A percentile compares a stretch with the other conserved stretches of the same genome.
Evolutionary conservation across 2,797 vertebrate species (phyloP).

Genomic region (Poeciliopsis turneri): DNA sequence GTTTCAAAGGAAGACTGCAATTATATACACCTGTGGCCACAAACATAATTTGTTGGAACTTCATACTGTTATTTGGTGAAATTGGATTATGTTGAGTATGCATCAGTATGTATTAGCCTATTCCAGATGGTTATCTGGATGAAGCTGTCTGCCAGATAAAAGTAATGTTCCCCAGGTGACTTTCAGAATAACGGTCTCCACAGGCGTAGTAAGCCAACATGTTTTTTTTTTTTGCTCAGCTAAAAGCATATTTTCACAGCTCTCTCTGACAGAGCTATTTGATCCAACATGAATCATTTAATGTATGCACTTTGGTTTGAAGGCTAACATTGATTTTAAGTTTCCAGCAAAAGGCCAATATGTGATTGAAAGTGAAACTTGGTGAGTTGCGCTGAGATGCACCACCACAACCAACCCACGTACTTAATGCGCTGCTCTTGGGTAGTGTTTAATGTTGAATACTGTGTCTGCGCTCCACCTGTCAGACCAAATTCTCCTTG

Average conservation of each 20-base stretch:
- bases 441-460: constrained; percentile 64
- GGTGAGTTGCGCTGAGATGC: constrained; percentile 54
- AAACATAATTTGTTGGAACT: constrained; percentile 21
- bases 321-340: constrained; percentile 79
- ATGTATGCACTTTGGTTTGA: constrained; percentile 77
- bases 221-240: constrained; percentile 63
- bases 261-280: constrained; percentile 61
- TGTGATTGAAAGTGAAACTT: constrained; percentile 74
- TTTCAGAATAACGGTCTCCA: constrained; percentile 46
- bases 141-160: constrained; percentile 61
- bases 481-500: constrained; percentile 64
- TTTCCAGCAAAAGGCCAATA: constrained; percentile 74
- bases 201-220: constrained; percentile 55
- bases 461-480: constrained; percentile 55
- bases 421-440: constrained; percentile 40
- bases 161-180: constrained; percentile 46
- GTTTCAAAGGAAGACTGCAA: constrained; percentile 49
- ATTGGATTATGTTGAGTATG: constrained; percentile 21
- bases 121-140: constrained; percentile 48
- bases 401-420: constrained; percentile 51
- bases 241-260: constrained; percentile 64
- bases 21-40: constrained; percentile 4
- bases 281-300: constrained; percentile 78
- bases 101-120: constrained; percentile 29
- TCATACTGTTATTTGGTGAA: constrained; percentile 27